Evolutionary conservation across 2,888 invertebrate species (phyloP).

Genomic region (Chymomyza caudatula): DNA sequence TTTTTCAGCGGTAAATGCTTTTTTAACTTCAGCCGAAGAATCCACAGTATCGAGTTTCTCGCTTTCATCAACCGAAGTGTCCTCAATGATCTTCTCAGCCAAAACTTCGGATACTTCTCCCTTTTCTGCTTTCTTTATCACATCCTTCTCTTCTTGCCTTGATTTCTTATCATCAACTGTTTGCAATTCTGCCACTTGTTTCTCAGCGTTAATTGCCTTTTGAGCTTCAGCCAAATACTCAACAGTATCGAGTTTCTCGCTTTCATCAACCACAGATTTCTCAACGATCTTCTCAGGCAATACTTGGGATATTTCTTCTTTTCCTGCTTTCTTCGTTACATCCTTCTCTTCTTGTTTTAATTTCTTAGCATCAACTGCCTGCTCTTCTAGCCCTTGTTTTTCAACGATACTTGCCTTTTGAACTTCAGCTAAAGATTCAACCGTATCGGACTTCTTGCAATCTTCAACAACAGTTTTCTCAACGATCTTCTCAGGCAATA

Average conservation of each 20-base stretch:
- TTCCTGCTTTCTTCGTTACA: neutral
- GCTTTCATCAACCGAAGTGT: neutral
- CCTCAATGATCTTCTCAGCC: neutral
- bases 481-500: neutral
- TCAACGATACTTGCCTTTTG: neutral
- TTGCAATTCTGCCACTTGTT: neutral
- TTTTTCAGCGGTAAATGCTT: too few species aligned
- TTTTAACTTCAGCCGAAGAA: too few species aligned
- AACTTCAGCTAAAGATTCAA: neutral
- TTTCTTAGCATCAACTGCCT: neutral
- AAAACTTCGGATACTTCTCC: slow-evolving; percentile 1
- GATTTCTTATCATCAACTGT: neutral
- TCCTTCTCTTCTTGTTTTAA: neutral
- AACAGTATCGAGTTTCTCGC: too few species aligned
- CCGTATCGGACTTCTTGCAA: too few species aligned
- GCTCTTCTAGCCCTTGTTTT: neutral
- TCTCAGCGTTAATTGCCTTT: neutral
- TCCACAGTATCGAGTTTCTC: too few species aligned
- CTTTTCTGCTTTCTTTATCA: neutral
- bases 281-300: neutral
- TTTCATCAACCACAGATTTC: neutral
- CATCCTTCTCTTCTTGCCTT: neutral
- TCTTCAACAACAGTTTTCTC: neutral
- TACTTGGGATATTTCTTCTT: too few species aligned
- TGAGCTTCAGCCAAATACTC: neutral